These are phyloP conservation scores for Phylloscopus whistleri DNA, from an alignment of 2,113 vertebrate species.

Conservation along the genomic window DNA sequence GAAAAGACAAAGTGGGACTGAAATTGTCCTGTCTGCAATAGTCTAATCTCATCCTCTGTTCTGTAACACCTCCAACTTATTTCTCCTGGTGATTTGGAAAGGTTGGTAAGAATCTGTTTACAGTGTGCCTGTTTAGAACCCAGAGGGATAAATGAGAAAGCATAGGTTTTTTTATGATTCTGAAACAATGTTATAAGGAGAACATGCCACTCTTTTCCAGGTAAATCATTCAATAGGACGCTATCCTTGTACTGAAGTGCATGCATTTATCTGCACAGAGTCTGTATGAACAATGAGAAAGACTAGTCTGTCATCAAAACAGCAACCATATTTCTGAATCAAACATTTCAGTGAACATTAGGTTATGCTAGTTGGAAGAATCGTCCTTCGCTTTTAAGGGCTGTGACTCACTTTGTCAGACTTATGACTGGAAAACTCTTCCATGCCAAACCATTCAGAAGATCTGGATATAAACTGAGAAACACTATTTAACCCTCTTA, in stretches of 20 bases:
- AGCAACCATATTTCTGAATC: neutral
- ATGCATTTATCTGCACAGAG: neutral
- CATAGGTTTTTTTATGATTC: neutral
- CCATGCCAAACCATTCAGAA: neutral
- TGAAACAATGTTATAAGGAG: neutral
- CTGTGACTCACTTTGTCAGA: neutral
- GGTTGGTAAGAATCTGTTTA: neutral
- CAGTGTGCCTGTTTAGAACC: neutral
- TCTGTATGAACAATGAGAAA: neutral
- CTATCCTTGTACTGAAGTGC: neutral
- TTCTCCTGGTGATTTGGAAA: neutral
- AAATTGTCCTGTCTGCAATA: neutral
- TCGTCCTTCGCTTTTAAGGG: neutral
- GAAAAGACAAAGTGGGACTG: neutral
- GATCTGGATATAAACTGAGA: neutral
- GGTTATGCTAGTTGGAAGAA: neutral
- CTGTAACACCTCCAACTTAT: neutral
- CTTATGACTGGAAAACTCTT: neutral
- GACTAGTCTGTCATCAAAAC: neutral
- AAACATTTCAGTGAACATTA: neutral
- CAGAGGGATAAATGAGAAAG: neutral
- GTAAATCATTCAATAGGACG: neutral
- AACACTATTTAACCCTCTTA: neutral
- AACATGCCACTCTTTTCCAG: neutral
- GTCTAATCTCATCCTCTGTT: neutral